Evolutionary conservation across 1,140 invertebrate species (phyloP), one percentile per base, ranked within the genome.

Genomic region (Diprion similis): DNA sequence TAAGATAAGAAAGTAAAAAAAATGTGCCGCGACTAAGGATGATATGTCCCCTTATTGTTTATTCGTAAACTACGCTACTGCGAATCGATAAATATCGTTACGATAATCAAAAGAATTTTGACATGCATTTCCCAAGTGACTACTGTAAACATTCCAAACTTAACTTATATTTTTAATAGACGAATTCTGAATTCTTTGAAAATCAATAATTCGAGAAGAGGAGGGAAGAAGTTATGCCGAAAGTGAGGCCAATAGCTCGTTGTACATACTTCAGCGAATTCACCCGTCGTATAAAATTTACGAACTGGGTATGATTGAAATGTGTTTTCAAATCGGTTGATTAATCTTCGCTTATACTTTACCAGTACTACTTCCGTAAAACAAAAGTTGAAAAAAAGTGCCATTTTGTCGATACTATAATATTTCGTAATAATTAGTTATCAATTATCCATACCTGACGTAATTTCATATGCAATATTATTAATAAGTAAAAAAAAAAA

Each of bases 141-240:
- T 37, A 37, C 24, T 67, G 67, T 75, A 77, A 77, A 79, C 79
- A 78, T 78, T 81, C 73, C 77, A 71, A 19, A 59, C 37, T n/a
- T 37, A 59, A 59, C 51, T 17, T 59, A 17, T 37, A 37, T 37
- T 37, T 37, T 59, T 17, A 59, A 59, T 17, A 59, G 11, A 59
- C 51, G 24, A 37, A 37, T 37, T 37, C 11, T 59, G 51, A 15
- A 59, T 59, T 59, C 4, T 37, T 37, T 37, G 24, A 37, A 8
- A 59, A 59, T 59, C 51, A 59, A 59, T 59, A 59, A 59, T 59
- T 37, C 51, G n/a, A 59, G 51, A 59, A 15, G 15, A 67, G 18
- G 59, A 70, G 51, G n/a, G 11, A 15, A 67, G 46, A 67, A 70
- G 24, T 37, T 37, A 37, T 37, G 24, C 24, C 24, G 24, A 37